These are phyloP conservation scores for Gasterosteus nipponicus DNA, from an alignment of 2,113 vertebrate genomes.

Conservation along the genomic window DNA sequence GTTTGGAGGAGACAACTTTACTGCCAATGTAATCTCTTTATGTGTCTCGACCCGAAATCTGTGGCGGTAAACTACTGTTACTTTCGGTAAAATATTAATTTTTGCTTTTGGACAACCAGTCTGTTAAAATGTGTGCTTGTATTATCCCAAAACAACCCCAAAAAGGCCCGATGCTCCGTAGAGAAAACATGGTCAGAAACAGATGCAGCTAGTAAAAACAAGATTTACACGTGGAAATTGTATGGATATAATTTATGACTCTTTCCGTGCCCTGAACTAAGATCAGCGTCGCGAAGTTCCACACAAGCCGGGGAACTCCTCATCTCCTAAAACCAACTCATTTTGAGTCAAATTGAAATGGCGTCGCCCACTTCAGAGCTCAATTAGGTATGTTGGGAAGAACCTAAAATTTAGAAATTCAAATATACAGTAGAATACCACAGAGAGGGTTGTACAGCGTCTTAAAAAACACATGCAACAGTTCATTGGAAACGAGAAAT, in stretches of 20 bases:
- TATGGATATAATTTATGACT: constrained; percentile 52
- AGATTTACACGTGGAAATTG: constrained; percentile 59
- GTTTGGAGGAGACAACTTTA: constrained; percentile 79
- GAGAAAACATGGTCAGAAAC: constrained; percentile 35
- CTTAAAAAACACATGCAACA: background rate
- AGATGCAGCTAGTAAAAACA: constrained; percentile 45
- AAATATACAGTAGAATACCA: constrained; percentile 1
- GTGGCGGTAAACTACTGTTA: constrained; percentile 27
- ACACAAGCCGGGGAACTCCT: constrained; percentile 21
- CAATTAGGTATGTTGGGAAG: constrained; percentile 15
- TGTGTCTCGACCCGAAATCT: constrained; percentile 52
- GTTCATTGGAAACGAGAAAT: background rate
- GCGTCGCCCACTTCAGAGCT: constrained; percentile 26
- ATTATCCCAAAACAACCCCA: background rate
- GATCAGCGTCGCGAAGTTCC: constrained; percentile 46
- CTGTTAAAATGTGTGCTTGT: constrained; percentile 23
- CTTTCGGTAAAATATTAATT: constrained; percentile 9
- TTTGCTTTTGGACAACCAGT: constrained; percentile 1
- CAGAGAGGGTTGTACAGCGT: background rate
- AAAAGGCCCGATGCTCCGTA: constrained; percentile 9
- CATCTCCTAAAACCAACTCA: constrained; percentile 36
- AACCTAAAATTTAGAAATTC: background rate
- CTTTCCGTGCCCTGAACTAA: constrained; percentile 46
- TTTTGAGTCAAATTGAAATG: constrained; percentile 44
- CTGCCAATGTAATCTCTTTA: constrained; percentile 63